Evolutionary conservation across 1,140 invertebrate species (phyloP).

Genomic region (Notospermus geniculatus): DNA sequence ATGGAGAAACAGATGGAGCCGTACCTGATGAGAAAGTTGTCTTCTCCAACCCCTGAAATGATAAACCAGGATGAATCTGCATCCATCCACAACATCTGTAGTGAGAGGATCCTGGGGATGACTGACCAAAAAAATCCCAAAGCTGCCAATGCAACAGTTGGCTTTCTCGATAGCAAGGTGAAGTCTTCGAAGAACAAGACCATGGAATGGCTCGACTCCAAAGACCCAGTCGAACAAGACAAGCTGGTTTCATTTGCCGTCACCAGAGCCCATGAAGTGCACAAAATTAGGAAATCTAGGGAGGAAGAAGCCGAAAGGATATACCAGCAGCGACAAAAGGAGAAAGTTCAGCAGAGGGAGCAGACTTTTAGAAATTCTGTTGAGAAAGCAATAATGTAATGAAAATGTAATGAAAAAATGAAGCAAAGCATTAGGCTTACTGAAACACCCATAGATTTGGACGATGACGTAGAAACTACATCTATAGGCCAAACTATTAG

Average conservation of each 20-base stretch:
- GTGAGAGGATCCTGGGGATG: slow-evolving; percentile 4
- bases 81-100: slow-evolving; percentile 5
- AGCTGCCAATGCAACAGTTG: slow-evolving; percentile 1
- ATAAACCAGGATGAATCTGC: background rate
- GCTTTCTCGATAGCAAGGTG: slow-evolving; percentile 7
- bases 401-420: too few relatives aligned
- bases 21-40: background rate
- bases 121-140: background rate
- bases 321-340: too few relatives aligned
- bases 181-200: background rate
- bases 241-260: slow-evolving; percentile 1
- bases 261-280: background rate
- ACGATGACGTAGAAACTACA: too few relatives aligned
- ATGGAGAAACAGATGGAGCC: background rate
- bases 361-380: too few relatives aligned
- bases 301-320: too few relatives aligned
- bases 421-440: too few relatives aligned
- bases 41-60: background rate
- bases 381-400: too few relatives aligned
- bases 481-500: too few relatives aligned
- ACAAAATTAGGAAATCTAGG: slow-evolving; percentile 5
- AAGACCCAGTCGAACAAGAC: slow-evolving; percentile 1
- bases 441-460: too few relatives aligned
- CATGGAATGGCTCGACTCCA: slow-evolving; percentile 2
- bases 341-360: too few relatives aligned